A percentile compares a stretch with the other conserved stretches of the same genome.
These are phyloP conservation scores for Dendrocincla tyrannina DNA, from an alignment of 2,797 vertebrate species.

Conservation along the genomic window DNA sequence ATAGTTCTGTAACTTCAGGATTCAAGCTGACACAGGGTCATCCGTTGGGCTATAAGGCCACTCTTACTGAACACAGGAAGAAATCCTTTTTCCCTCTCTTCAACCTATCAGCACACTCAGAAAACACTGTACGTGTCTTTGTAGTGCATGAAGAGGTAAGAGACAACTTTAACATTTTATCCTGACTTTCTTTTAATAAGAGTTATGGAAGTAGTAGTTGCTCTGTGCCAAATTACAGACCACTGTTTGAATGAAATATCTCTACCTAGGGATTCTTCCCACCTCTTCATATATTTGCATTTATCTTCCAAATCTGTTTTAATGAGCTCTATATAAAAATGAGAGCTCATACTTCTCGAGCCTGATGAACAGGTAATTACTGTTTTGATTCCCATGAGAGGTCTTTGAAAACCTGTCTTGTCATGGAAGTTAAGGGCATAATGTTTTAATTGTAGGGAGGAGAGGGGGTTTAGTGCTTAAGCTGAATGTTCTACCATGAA, in stretches of 20 bases:
- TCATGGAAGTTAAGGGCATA: slow-evolving; percentile 67
- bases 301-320: slow-evolving; percentile 76
- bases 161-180: slow-evolving; percentile 15
- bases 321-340: slow-evolving; percentile 74
- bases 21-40: not conserved
- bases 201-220: slow-evolving; percentile 14
- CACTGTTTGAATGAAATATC: slow-evolving; percentile 64
- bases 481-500: slow-evolving; percentile 13
- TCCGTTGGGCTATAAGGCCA: not conserved
- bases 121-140: not conserved
- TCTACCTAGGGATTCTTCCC: slow-evolving; percentile 71
- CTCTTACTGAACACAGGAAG: not conserved
- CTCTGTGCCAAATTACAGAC: slow-evolving; percentile 49
- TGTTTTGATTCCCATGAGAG: slow-evolving; percentile 71
- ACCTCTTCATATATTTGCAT: slow-evolving; percentile 72
- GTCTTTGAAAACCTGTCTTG: slow-evolving; percentile 69
- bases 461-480: slow-evolving; percentile 35
- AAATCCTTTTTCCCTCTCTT: not conserved
- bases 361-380: slow-evolving; percentile 73
- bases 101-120: not conserved
- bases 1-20: not conserved
- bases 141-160: not conserved
- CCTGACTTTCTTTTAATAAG: slow-evolving; percentile 9
- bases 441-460: slow-evolving; percentile 69
- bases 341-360: slow-evolving; percentile 66